phyloP scores from a whole-genome alignment of 2,888 invertebrate genomes.

The Amphimallon solstitiale region DNA sequence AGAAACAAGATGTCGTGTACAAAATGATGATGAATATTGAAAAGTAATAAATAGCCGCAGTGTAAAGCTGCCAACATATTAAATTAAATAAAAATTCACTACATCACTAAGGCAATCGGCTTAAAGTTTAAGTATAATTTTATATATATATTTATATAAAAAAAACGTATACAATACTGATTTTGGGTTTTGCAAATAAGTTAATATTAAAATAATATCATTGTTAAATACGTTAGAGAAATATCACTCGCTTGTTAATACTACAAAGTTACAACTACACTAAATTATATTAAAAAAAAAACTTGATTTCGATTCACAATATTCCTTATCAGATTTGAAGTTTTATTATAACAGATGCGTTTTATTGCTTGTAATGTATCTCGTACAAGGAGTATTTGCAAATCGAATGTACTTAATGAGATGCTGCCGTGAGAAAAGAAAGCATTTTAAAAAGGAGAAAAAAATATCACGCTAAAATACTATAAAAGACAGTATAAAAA shows the following conservation, averaged over 20 bases:
- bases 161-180: slow-evolving; percentile 63
- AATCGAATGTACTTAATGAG: neutral
- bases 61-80: slow-evolving; percentile 51
- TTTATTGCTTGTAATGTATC: neutral
- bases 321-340: slow-evolving; percentile 35
- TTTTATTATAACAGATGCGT: neutral
- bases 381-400: neutral
- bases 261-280: slow-evolving; percentile 56
- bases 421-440: slow-evolving; percentile 5
- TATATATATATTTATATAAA: slow-evolving; percentile 40
- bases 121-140: slow-evolving; percentile 44
- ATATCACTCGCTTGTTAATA: slow-evolving; percentile 63
- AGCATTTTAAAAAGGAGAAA: slow-evolving; percentile 32
- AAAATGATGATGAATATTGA: neutral
- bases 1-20: neutral
- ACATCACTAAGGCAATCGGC: slow-evolving; percentile 48
- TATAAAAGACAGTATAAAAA: slow-evolving; percentile 24
- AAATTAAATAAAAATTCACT: slow-evolving; percentile 42
- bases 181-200: slow-evolving; percentile 58
- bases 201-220: slow-evolving; percentile 50
- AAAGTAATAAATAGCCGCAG: slow-evolving; percentile 43
- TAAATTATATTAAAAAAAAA: slow-evolving; percentile 46
- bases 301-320: slow-evolving; percentile 30
- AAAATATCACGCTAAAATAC: slow-evolving; percentile 45
- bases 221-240: slow-evolving; percentile 54